Percentiles rank a stretch among this genome's conserved stretches.
phyloP scores from a whole-genome alignment of 2,888 invertebrate species.

The Eupithecia pulchellata region DNA sequence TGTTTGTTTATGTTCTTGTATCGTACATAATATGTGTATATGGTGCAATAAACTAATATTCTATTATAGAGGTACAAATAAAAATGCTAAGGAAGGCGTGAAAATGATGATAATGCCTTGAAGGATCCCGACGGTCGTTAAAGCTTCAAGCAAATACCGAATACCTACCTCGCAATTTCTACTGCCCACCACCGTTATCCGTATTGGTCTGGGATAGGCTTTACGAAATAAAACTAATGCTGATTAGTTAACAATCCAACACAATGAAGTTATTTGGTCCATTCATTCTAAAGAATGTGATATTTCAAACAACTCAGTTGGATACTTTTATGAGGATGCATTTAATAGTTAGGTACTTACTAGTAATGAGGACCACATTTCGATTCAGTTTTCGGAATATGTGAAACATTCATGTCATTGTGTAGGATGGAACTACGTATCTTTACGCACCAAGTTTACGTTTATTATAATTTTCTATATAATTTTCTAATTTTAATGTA shows the following conservation, averaged over 20 bases:
- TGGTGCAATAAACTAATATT: too few relatives aligned
- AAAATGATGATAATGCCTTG: neutral
- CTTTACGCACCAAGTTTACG: too few relatives aligned
- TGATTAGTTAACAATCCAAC: neutral
- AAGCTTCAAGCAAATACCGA: too few relatives aligned
- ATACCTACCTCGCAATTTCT: too few relatives aligned
- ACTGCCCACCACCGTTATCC: neutral
- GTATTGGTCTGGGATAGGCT: neutral
- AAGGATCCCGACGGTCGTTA: neutral
- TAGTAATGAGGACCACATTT: neutral
- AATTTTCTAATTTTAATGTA: too few relatives aligned
- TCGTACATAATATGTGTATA: neutral
- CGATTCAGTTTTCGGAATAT: neutral
- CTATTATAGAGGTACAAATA: too few relatives aligned
- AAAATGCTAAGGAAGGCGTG: neutral
- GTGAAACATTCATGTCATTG: neutral
- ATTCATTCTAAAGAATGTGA: neutral
- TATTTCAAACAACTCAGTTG: neutral
- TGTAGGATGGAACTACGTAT: too few relatives aligned
- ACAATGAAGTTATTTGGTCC: neutral
- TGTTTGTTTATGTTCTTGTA: neutral
- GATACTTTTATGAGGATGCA: neutral
- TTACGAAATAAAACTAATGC: neutral
- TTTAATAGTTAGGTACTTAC: neutral
- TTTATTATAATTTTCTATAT: too few relatives aligned